Conservation (phyloP, 2,888 invertebrate genomes). For the Lomographa bimaculata region DNA sequence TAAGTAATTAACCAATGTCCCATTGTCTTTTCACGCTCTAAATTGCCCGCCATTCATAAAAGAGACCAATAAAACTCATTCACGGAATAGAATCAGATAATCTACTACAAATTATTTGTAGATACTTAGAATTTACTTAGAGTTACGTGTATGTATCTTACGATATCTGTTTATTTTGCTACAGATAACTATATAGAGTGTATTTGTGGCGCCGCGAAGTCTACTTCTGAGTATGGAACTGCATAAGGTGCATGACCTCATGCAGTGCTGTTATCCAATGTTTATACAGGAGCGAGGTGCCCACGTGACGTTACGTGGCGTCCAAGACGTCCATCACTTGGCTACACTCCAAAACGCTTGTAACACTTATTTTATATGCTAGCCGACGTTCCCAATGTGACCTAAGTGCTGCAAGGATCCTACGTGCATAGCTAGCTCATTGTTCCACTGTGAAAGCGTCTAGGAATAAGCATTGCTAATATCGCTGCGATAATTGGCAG, state of each 20-base stretch:
- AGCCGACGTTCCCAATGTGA: constrained; percentile 55
- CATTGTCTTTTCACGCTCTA: constrained; percentile 72
- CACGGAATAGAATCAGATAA: constrained; percentile 45
- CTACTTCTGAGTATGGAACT: constrained; percentile 55
- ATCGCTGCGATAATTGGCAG: constrained; percentile 28
- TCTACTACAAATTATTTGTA: constrained; percentile 42
- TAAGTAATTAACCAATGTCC: constrained; percentile 48
- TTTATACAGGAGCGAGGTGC: constrained; percentile 62
- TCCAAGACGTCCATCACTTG: constrained; percentile 49
- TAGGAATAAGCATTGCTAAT: constrained; percentile 35
- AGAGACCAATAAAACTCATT: constrained; percentile 56
- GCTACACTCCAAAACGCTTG: constrained; percentile 64
- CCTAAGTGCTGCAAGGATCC: constrained; percentile 59
- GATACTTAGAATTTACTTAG: constrained; percentile 2
- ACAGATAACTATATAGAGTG: constrained; percentile 56
- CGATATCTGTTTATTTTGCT: constrained; percentile 54
- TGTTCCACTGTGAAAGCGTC: constrained; percentile 43
- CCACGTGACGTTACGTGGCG: constrained; percentile 64
- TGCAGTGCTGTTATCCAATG: constrained; percentile 63
- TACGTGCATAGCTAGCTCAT: constrained; percentile 50
- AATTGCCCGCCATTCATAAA: constrained; percentile 58
- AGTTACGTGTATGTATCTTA: constrained; percentile 33
- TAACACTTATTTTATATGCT: constrained; percentile 69
- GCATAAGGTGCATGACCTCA: constrained; percentile 70
- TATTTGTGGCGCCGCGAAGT: constrained; percentile 58